Percentiles rank a stretch among this genome's conserved stretches.
phyloP scores from a whole-genome alignment of 1,140 invertebrate species.

The Oreohelix idahoensis region DNA sequence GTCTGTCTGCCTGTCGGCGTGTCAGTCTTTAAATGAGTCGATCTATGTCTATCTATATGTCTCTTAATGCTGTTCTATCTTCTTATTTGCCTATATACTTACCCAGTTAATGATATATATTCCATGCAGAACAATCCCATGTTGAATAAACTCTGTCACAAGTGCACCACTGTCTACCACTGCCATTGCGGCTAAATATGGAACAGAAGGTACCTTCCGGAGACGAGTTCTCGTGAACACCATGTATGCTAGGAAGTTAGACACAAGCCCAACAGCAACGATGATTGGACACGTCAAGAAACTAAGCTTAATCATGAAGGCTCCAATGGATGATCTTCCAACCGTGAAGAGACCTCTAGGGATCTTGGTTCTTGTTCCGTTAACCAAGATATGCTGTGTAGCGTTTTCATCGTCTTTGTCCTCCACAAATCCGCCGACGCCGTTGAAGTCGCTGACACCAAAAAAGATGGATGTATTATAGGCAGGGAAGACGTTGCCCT shows the following conservation, averaged over 20 bases:
- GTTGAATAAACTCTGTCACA: slow-evolving; percentile 46
- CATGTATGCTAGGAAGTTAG: slow-evolving; percentile 76
- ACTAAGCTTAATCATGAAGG: background rate
- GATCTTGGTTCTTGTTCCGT: background rate
- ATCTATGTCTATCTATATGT: too few species aligned
- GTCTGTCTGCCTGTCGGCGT: too few species aligned
- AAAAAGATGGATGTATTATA: background rate
- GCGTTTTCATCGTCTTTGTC: background rate
- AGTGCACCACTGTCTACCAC: slow-evolving; percentile 76
- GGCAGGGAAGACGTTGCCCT: background rate
- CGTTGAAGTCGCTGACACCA: background rate
- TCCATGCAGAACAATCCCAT: slow-evolving; percentile 39
- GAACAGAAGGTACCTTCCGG: slow-evolving; percentile 76
- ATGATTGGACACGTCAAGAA: slow-evolving; percentile 71
- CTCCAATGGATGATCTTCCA: background rate
- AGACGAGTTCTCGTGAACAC: slow-evolving; percentile 77
- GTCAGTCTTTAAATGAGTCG: too few species aligned
- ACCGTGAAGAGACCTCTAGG: background rate
- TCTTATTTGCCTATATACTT: background rate
- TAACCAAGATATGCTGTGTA: background rate
- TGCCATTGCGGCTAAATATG: slow-evolving; percentile 77
- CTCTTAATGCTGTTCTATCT: too few species aligned
- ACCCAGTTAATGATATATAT: slow-evolving; percentile 44
- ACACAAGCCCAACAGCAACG: slow-evolving; percentile 74
- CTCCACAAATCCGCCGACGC: background rate